Base-by-base conservation (phyloP, 1,140 invertebrate species). In the Saccostrea cuccullata region DNA sequence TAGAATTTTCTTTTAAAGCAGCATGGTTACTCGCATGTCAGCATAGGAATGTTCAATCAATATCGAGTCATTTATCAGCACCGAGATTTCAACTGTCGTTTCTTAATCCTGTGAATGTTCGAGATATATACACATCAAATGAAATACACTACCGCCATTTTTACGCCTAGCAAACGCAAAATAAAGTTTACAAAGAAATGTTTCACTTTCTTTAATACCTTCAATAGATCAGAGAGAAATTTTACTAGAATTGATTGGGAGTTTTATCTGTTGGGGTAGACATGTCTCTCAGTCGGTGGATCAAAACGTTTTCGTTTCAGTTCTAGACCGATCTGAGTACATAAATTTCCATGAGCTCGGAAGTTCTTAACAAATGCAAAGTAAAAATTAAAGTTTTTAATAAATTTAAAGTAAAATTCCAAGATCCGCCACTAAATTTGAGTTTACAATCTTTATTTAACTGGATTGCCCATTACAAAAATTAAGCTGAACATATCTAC, bases 61-160 rank as follows among this genome's bases (percentile, higher is more conserved):
- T 84, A 84, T 84, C 82, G 20, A 47, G 40, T 56, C 40, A 84
- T 84, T 84, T 84, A 84, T 84, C 55, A 84, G 40, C 17, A 23
- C 23, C 9, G 55, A 84, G 82, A 84, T 84, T 84, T 84, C n/a
- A 12, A 55, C 40, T 56, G 82, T 84, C 82, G 55, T 55, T 23
- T 84, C 17, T 55, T 84, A 84, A 84, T 84, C 82, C 82, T 84
- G 40, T n/a, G 55, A 84, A 84, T 84, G 82, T 84, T 84, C 82
- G 55, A 84, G 47, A 55, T 84, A 84, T 55, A 84, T n/a, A 56
- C 82, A 55, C 40, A 77, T 77, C 70, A 77, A 77, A 77, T 77
- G n/a, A 84, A 84, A 84, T 55, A 55, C 40, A 56, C 82, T 55
- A 36, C 47, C 36, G 82, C 40, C 82, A 84, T 84, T 56, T 36